These are phyloP conservation scores for Bruchidius siliquastri DNA, from an alignment of 2,888 invertebrate species.

Conservation along the genomic window DNA sequence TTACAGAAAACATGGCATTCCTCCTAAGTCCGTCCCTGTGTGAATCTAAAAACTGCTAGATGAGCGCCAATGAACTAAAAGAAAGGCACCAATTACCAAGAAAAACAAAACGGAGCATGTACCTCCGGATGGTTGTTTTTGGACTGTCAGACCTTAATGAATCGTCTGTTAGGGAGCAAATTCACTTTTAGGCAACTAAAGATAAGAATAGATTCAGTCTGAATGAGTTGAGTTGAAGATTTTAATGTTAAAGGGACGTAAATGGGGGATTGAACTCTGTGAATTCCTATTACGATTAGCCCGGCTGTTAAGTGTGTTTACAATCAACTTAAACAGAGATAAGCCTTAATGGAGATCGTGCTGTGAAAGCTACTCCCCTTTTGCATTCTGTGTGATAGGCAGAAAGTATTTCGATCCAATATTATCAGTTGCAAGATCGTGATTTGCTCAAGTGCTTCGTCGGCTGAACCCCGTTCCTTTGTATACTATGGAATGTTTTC, in stretches of 20 bases:
- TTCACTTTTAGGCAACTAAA: not conserved
- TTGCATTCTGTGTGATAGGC: too few relatives aligned
- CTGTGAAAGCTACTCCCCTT: too few relatives aligned
- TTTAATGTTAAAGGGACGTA: not conserved
- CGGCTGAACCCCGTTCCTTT: too few relatives aligned
- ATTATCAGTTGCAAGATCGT: too few relatives aligned
- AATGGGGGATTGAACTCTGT: not conserved
- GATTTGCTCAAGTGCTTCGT: too few relatives aligned
- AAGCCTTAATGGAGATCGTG: not conserved
- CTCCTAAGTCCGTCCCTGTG: not conserved
- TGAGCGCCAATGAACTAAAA: not conserved
- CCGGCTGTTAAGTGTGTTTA: not conserved
- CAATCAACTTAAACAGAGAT: not conserved
- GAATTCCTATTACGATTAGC: not conserved
- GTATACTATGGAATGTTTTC: too few relatives aligned
- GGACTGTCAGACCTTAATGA: not conserved
- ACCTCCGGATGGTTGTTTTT: slow-evolving; percentile 3
- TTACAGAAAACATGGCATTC: too few relatives aligned
- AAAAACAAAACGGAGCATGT: slow-evolving; percentile 18
- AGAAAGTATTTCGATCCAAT: too few relatives aligned
- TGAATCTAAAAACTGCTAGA: not conserved
- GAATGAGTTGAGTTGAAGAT: not conserved
- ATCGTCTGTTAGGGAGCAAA: not conserved
- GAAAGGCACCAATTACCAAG: slow-evolving; percentile 14
- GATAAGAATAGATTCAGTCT: not conserved